Conservation (phyloP, 2,113 vertebrate species). For the Butorides virescens region DNA sequence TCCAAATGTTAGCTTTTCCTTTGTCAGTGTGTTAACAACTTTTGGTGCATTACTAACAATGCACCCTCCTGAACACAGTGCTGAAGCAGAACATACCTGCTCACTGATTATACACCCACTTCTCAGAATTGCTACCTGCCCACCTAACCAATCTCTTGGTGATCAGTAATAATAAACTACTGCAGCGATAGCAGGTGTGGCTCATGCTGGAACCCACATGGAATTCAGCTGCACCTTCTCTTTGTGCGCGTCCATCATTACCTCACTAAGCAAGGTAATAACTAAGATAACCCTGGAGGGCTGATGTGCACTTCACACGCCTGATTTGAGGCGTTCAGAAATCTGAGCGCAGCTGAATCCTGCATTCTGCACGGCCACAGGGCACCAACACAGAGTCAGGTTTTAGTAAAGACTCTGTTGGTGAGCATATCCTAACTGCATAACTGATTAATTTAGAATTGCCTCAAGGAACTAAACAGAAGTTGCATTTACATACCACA, state of each 20-base stretch:
- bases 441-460: background rate
- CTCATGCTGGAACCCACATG: rapidly evolving
- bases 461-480: background rate
- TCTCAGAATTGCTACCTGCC: background rate
- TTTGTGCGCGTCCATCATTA: rapidly evolving
- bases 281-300: rapidly evolving
- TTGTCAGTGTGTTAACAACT: no score
- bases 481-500: background rate
- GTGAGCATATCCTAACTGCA: rapidly evolving
- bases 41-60: rapidly evolving
- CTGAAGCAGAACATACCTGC: background rate
- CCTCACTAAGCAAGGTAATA: no score
- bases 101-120: rapidly evolving
- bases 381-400: background rate
- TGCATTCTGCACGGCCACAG: background rate
- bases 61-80: no score
- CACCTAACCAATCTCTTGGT: no score
- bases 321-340: background rate
- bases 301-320: rapidly evolving
- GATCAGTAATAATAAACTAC: background rate
- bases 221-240: background rate
- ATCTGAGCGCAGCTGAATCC: rapidly evolving
- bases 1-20: background rate
- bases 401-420: no score
- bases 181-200: rapidly evolving